Evolutionary conservation across 2,888 invertebrate species (phyloP).

Genomic region (Macaria liturata): DNA sequence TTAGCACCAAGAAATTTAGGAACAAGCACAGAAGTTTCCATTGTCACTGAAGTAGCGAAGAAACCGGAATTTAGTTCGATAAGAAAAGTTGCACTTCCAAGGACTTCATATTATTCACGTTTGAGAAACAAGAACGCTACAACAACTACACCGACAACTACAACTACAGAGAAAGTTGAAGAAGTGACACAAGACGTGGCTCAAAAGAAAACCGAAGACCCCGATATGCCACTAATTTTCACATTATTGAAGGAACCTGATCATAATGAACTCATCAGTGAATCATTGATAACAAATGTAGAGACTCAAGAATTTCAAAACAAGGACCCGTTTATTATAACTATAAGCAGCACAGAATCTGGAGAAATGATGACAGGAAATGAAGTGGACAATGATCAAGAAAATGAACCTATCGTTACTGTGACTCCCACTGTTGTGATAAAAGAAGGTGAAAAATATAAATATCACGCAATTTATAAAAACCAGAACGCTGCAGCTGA

Average conservation of each 20-base stretch:
- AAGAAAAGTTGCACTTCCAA: constrained; percentile 53
- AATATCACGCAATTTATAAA: constrained; percentile 70
- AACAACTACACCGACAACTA: constrained; percentile 42
- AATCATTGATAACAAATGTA: constrained; percentile 29
- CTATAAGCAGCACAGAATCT: constrained; percentile 67
- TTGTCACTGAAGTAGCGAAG: constrained; percentile 37
- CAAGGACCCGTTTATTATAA: constrained; percentile 58
- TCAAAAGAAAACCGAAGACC: constrained; percentile 55
- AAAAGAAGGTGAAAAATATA: constrained; percentile 52
- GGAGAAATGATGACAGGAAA: constrained; percentile 55
- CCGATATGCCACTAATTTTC: constrained; percentile 63
- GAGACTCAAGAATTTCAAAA: constrained; percentile 38
- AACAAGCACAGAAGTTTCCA: constrained; percentile 45
- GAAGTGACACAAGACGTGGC: constrained; percentile 32
- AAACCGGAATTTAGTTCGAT: constrained; percentile 38
- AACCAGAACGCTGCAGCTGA: constrained; percentile 44
- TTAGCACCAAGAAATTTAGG: constrained; percentile 41
- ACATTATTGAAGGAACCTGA: constrained; percentile 55
- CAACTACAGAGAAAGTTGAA: constrained; percentile 38
- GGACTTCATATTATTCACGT: constrained; percentile 68
- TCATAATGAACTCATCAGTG: constrained; percentile 37
- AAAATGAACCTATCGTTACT: constrained; percentile 48
- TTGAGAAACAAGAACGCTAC: constrained; percentile 45
- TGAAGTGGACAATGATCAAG: constrained; percentile 53
- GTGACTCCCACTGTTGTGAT: constrained; percentile 43